Percentiles rank a stretch among this genome's conserved stretches.
Evolutionary conservation across 2,888 invertebrate genomes (phyloP).

Genomic region (Automeris io): DNA sequence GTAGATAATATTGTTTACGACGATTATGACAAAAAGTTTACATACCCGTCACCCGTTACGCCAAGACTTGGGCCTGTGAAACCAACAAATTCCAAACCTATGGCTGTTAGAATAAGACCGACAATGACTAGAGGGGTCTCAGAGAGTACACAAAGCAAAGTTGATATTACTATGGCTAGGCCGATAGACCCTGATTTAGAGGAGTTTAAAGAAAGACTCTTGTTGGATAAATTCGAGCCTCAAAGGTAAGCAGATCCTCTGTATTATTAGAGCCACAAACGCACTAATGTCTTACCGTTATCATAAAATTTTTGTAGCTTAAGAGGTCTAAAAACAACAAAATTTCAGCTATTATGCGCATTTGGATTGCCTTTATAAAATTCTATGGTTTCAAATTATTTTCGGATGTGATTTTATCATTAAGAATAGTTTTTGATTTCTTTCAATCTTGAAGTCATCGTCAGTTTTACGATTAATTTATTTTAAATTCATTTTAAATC

Average conservation of each 20-base stretch:
- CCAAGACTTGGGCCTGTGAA: slow-evolving; percentile 19
- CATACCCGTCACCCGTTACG: slow-evolving; percentile 21
- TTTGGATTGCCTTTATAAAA: too few relatives aligned
- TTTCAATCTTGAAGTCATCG: too few relatives aligned
- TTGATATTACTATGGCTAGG: background rate
- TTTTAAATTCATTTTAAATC: too few relatives aligned
- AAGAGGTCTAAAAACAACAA: too few relatives aligned
- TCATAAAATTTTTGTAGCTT: too few relatives aligned
- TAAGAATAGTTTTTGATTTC: too few relatives aligned
- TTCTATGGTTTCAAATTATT: too few relatives aligned
- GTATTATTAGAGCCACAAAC: too few relatives aligned
- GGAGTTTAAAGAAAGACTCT: slow-evolving; percentile 22
- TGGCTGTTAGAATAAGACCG: slow-evolving; percentile 2
- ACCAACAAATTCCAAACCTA: slow-evolving; percentile 15
- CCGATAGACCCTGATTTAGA: slow-evolving; percentile 14
- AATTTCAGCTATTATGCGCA: too few relatives aligned
- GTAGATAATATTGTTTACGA: slow-evolving; percentile 2
- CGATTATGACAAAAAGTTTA: slow-evolving; percentile 8
- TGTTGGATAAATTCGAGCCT: slow-evolving; percentile 22
- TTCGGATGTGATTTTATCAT: too few relatives aligned
- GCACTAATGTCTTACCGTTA: too few relatives aligned
- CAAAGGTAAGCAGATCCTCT: slow-evolving; percentile 18
- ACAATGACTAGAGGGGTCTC: slow-evolving; percentile 6
- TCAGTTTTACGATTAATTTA: too few relatives aligned
- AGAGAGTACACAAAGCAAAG: background rate